phyloP scores from a whole-genome alignment of 2,113 vertebrate species.

The Gallinago undulata region DNA sequence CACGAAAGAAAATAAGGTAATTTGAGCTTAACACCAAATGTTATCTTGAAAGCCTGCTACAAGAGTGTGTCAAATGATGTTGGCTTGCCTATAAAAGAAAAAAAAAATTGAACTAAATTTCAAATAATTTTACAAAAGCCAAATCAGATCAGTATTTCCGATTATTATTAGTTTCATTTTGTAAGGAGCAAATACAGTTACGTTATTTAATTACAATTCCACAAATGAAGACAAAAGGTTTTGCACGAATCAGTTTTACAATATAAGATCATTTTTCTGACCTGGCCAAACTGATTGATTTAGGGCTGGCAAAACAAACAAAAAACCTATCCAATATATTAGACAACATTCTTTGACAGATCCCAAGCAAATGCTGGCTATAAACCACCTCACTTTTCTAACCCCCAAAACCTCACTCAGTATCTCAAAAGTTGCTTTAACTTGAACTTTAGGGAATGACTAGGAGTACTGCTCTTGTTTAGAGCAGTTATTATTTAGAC shows the following conservation, averaged over 20 bases:
- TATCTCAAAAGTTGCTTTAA: neutral
- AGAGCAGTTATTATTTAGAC: neutral
- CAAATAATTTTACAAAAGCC: neutral
- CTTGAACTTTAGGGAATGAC: neutral
- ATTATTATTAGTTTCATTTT: neutral
- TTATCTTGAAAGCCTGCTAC: conserved; percentile 25
- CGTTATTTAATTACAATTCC: neutral
- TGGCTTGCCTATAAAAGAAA: neutral
- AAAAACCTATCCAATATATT: neutral
- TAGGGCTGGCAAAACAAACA: neutral
- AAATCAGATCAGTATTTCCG: neutral
- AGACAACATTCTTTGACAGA: neutral
- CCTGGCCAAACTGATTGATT: neutral
- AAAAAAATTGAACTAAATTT: neutral
- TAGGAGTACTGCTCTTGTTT: neutral
- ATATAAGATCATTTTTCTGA: neutral
- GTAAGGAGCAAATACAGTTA: neutral
- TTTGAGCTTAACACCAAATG: neutral
- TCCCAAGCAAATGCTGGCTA: neutral
- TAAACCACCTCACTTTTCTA: neutral
- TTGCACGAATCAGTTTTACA: neutral
- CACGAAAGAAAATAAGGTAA: neutral
- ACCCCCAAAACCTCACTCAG: neutral
- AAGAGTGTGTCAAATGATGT: neutral
- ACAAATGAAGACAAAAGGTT: neutral